phyloP scores from a whole-genome alignment of 1,140 invertebrate species.

The Kradibia gibbosae region DNA sequence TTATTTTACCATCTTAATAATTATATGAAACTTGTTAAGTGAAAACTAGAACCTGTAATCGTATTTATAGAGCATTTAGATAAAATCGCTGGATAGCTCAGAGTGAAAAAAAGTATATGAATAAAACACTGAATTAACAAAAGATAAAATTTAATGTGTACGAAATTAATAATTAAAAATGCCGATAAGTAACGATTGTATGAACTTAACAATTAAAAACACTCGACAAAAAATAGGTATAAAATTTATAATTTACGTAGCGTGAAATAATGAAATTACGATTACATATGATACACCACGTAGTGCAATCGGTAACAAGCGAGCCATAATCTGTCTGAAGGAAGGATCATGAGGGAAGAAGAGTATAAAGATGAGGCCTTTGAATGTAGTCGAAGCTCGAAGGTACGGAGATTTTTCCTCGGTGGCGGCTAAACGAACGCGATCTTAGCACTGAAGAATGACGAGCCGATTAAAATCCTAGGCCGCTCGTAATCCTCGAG shows the following conservation, averaged over 20 bases:
- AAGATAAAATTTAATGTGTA: no score
- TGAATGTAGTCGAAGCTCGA: slow-evolving; percentile 46
- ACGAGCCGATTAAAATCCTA: slow-evolving; percentile 52
- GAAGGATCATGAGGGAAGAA: background rate
- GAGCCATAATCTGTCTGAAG: background rate
- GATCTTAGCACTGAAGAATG: slow-evolving; percentile 50
- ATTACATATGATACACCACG: background rate
- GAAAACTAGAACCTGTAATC: no score
- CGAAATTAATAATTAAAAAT: no score
- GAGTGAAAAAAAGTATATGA: no score
- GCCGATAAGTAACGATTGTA: no score
- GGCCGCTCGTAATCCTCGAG: background rate
- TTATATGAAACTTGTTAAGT: no score
- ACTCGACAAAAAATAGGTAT: no score
- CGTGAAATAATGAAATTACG: slow-evolving; percentile 22
- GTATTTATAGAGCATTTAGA: no score
- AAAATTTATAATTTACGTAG: background rate
- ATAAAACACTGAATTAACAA: no score
- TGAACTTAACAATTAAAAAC: no score
- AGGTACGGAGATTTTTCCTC: slow-evolving; percentile 54
- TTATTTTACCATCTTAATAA: no score
- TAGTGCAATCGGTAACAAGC: background rate
- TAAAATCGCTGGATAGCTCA: no score
- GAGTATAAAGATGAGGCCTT: slow-evolving; percentile 7
- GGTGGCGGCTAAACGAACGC: slow-evolving; percentile 37